Percentiles rank a stretch among this genome's conserved stretches.
Evolutionary conservation across 2,888 invertebrate genomes (phyloP).

Genomic region (Patella ulyssiponensis): DNA sequence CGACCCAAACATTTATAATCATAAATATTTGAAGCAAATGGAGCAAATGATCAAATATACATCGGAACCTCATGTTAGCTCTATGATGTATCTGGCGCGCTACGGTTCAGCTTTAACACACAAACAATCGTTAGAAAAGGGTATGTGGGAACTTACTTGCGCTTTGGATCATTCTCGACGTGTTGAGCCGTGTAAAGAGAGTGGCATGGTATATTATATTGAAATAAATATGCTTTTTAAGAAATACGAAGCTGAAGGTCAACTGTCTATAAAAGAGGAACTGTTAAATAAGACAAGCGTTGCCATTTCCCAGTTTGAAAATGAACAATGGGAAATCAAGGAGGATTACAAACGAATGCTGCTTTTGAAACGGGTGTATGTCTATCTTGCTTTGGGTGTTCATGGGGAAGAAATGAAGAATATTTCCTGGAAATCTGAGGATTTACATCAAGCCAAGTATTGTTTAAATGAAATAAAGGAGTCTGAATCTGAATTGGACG

Average conservation of each 20-base stretch:
- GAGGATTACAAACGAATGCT: slow-evolving; percentile 18
- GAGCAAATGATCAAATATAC: not conserved
- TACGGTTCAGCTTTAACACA: slow-evolving; percentile 15
- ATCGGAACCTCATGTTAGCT: slow-evolving; percentile 1
- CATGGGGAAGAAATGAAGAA: slow-evolving; percentile 11
- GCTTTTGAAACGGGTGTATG: slow-evolving; percentile 8
- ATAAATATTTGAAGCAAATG: slow-evolving; percentile 7
- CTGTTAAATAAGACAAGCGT: slow-evolving; percentile 11
- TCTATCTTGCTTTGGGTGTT: slow-evolving; percentile 14
- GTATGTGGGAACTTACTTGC: slow-evolving; percentile 7
- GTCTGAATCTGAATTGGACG: not conserved
- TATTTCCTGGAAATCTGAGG: not conserved
- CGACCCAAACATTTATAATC: not conserved
- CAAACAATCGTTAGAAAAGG: slow-evolving; percentile 10
- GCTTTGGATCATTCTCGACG: slow-evolving; percentile 11
- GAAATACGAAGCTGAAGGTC: slow-evolving; percentile 11
- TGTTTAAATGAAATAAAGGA: slow-evolving; percentile 9
- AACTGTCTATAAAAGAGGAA: not conserved
- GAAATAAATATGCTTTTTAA: slow-evolving; percentile 16
- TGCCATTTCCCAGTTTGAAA: slow-evolving; percentile 16
- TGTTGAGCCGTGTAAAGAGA: slow-evolving; percentile 18
- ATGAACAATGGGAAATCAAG: not conserved
- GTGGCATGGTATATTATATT: slow-evolving; percentile 20
- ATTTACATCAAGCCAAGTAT: not conserved
- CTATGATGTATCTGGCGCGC: slow-evolving; percentile 15